These are phyloP conservation scores for Limnodromus scolopaceus DNA, from an alignment of 2,797 vertebrate genomes.

Conservation along the genomic window DNA sequence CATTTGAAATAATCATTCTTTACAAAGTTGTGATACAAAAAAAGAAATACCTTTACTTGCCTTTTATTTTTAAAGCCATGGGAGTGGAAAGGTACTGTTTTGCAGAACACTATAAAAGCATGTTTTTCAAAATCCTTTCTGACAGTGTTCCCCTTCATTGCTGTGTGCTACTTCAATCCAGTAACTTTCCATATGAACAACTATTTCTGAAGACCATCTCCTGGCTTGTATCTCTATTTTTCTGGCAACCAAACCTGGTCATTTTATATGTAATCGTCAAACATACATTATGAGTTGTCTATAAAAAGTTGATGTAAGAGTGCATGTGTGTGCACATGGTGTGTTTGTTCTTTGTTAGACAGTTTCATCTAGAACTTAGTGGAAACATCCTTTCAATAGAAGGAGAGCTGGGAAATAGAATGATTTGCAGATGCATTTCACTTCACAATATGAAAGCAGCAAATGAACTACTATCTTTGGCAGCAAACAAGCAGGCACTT, in stretches of 20 bases:
- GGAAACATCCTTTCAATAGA: neutral
- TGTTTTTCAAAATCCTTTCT: neutral
- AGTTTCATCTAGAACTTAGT: neutral
- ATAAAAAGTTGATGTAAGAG: neutral
- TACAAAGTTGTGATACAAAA: neutral
- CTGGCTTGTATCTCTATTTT: neutral
- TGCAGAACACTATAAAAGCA: neutral
- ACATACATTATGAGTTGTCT: neutral
- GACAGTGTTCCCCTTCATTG: neutral
- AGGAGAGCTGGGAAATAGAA: neutral
- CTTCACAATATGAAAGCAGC: neutral
- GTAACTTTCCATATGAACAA: neutral
- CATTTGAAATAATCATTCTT: neutral
- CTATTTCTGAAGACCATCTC: neutral
- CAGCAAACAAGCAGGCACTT: neutral
- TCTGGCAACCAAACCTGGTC: neutral
- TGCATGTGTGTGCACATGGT: neutral
- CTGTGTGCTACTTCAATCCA: neutral
- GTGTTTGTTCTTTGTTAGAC: neutral
- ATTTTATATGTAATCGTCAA: neutral
- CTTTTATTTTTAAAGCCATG: neutral
- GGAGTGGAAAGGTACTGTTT: neutral
- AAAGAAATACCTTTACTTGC: neutral
- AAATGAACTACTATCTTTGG: constrained; percentile 34
- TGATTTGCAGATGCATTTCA: constrained; percentile 27